Evolutionary conservation across 2,113 vertebrate species (phyloP), one percentile per base, ranked within the genome.

Genomic region (Pantherophis guttatus): DNA sequence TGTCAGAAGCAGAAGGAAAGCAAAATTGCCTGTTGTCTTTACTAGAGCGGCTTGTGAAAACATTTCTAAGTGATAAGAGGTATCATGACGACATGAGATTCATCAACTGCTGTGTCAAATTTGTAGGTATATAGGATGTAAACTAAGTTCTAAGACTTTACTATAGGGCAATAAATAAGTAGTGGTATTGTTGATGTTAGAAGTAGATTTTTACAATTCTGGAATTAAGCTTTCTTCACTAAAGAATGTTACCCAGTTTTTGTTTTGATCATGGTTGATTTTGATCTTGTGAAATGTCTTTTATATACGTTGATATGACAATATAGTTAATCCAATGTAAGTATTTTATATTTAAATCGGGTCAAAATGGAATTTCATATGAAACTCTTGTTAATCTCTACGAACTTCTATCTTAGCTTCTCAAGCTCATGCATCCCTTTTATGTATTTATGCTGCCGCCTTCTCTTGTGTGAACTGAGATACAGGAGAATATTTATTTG

Each of bases 71-170:
- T 0, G 97, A 98, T 1, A 94, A 97, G 93, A 97, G 93, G 88
- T 99, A 99, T 91, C 97, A 97, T 0, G 96, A 98, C 39, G 99
- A 99, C 86, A 52, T 95, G 6, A 96, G 99, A 94, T 99, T 98
- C 26, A 95, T 99, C 8, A 97, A 94, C 92, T 97, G 97, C 97
- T 99, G 99, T 96, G 59, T 99, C 93, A 98, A 96, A 96, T 98
- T 98, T 97, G 99, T 99, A 97, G 96, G 99, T 98, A 1, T 26
- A 48, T 0, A 0, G 48, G 21, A 23, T 15, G 33, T 9, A 81
- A 59, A 26, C 12, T 57, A 26, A 23, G 1, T 55, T 26, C 13
- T 5, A 8, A n/a, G 70, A n/a, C 7, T 3, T 48, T 70, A 55
- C 21, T 52, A n/a, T 57, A 21, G n/a, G 12, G 15, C 6, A 8